Percentiles rank a stretch among this genome's conserved stretches.
Evolutionary conservation across 1,140 invertebrate genomes (phyloP).

Genomic region (Gryon sp.): DNA sequence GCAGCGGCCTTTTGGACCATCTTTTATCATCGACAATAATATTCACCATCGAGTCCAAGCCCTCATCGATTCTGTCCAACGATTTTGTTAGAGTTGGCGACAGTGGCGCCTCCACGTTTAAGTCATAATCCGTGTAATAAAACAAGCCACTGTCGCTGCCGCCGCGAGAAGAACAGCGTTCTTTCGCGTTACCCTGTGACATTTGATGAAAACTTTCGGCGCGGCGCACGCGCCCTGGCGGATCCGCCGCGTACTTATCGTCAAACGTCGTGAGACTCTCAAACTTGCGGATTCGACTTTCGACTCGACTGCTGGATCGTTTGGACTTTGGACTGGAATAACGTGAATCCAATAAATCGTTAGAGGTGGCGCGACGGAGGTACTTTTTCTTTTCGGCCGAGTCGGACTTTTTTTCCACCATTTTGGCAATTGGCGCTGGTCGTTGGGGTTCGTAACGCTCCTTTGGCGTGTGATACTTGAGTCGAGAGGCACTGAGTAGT

Average conservation of each 20-base stretch:
- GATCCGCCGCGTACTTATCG: slow-evolving; percentile 51
- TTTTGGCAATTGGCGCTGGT: neutral
- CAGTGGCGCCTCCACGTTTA: slow-evolving; percentile 64
- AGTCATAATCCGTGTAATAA: slow-evolving; percentile 71
- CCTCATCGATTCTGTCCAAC: slow-evolving; percentile 87
- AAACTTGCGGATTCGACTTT: slow-evolving; percentile 74
- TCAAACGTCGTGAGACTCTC: slow-evolving; percentile 76
- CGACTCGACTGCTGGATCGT: slow-evolving; percentile 72
- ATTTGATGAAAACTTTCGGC: slow-evolving; percentile 77
- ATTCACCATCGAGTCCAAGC: slow-evolving; percentile 85
- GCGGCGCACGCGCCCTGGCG: slow-evolving; percentile 63
- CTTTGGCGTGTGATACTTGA: slow-evolving; percentile 68
- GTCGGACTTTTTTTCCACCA: neutral
- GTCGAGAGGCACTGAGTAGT: slow-evolving; percentile 83
- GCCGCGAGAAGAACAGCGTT: slow-evolving; percentile 64
- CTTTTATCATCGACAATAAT: slow-evolving; percentile 82
- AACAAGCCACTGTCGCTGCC: slow-evolving; percentile 74
- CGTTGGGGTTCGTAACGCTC: slow-evolving; percentile 6
- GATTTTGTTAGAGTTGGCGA: slow-evolving; percentile 83
- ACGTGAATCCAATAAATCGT: slow-evolving; percentile 61
- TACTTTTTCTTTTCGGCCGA: slow-evolving; percentile 64
- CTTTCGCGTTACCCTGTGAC: slow-evolving; percentile 55
- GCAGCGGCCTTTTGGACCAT: slow-evolving; percentile 57
- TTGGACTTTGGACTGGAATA: slow-evolving; percentile 80
- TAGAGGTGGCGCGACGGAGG: slow-evolving; percentile 56